phyloP scores from a whole-genome alignment of 2,797 vertebrate species.

The Epinephelus malabaricus region DNA sequence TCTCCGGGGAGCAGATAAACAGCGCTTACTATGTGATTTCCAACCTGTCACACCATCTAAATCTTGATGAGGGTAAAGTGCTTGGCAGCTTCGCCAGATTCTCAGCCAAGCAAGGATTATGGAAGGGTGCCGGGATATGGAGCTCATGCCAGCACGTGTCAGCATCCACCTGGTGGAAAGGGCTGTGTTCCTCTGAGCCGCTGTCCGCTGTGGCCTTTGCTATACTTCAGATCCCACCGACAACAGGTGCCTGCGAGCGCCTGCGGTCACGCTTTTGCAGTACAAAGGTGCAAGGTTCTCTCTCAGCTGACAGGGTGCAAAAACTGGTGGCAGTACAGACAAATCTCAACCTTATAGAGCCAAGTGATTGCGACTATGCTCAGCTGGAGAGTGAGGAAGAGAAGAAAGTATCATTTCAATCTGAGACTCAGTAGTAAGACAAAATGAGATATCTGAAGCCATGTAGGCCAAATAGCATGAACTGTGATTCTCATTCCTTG shows the following conservation, averaged over 20 bases:
- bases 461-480: background rate
- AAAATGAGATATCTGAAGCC: background rate
- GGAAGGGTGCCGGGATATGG: constrained; percentile 67
- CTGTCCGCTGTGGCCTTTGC: constrained; percentile 62
- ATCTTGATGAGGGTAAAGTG: constrained; percentile 70
- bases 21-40: constrained; percentile 63
- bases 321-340: constrained; percentile 61
- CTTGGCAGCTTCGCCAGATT: constrained; percentile 72
- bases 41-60: constrained; percentile 66
- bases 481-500: background rate
- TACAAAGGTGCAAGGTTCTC: constrained; percentile 8
- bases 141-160: constrained; percentile 70
- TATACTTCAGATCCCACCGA: constrained; percentile 71
- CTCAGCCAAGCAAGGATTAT: constrained; percentile 67
- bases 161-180: constrained; percentile 69
- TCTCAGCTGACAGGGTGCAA: constrained; percentile 41
- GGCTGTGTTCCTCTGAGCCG: constrained; percentile 71
- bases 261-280: constrained; percentile 30
- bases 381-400: constrained; percentile 58
- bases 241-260: constrained; percentile 47
- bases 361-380: constrained; percentile 36
- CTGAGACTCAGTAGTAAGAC: constrained; percentile 40
- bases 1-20: constrained; percentile 70
- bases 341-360: constrained; percentile 64
- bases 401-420: constrained; percentile 51